phyloP scores from a whole-genome alignment of 2,888 invertebrate genomes.

The Oscheius onirici region DNA sequence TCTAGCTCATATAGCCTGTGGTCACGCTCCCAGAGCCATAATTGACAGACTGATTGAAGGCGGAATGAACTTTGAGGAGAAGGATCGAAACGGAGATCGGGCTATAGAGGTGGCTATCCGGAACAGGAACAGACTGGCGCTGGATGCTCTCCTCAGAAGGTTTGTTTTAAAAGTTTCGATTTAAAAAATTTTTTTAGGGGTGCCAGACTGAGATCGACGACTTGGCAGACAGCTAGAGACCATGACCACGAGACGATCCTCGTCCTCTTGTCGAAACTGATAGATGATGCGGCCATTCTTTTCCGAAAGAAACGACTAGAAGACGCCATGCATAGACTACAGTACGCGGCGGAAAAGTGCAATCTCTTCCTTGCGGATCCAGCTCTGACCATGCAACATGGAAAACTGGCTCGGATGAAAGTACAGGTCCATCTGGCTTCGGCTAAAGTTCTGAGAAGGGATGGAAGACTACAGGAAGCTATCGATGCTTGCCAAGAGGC shows the following conservation, averaged over 20 bases:
- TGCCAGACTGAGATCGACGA: conserved; percentile 29
- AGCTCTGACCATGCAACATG: background rate
- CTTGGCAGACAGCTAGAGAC: conserved; percentile 28
- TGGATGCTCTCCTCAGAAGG: conserved; percentile 30
- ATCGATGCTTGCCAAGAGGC: conserved; percentile 23
- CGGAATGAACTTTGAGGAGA: conserved; percentile 35
- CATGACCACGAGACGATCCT: conserved; percentile 19
- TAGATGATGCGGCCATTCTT: conserved; percentile 35
- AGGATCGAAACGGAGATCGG: conserved; percentile 31
- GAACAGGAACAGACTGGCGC: conserved; percentile 22
- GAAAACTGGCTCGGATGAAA: conserved; percentile 12
- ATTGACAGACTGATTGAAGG: conserved; percentile 28
- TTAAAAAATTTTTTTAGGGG: conserved; percentile 20
- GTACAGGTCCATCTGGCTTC: conserved; percentile 20
- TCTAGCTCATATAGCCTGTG: conserved; percentile 31
- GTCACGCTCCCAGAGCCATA: conserved; percentile 17
- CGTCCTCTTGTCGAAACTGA: conserved; percentile 27
- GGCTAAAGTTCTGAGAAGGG: conserved; percentile 19
- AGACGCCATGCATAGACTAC: conserved; percentile 35
- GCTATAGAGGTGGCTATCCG: conserved; percentile 35
- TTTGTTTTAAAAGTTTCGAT: background rate
- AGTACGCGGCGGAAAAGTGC: conserved; percentile 32
- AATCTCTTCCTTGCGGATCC: conserved; percentile 20
- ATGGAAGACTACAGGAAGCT: conserved; percentile 27
- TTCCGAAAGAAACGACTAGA: conserved; percentile 31